Percentiles rank a stretch among this genome's conserved stretches.
phyloP scores from a whole-genome alignment of 1,140 invertebrate species.

The Pentalonia nigronervosa region DNA sequence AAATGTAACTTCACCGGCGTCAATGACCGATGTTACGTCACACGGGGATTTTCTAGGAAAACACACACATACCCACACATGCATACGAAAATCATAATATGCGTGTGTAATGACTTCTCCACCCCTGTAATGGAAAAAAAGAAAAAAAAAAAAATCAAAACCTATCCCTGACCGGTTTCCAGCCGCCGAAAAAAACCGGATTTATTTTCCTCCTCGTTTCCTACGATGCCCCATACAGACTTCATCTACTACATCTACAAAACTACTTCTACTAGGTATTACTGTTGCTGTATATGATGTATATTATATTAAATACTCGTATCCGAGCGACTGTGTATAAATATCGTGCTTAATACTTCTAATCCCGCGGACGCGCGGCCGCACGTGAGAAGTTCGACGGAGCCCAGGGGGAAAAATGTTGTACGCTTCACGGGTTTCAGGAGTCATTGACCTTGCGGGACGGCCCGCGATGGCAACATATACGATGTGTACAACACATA shows the following conservation, averaged over 20 bases:
- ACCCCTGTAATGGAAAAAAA: not conserved
- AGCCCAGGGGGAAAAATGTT: constrained; percentile 57
- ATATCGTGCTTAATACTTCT: not conserved
- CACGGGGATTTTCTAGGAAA: constrained; percentile 45
- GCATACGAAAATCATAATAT: not conserved
- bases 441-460: constrained; percentile 55
- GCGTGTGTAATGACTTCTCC: not conserved
- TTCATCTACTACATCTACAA: not conserved
- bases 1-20: constrained; percentile 47
- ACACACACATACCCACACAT: not conserved
- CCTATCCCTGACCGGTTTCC: constrained; percentile 52
- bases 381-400: constrained; percentile 23
- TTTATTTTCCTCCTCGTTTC: not conserved
- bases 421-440: constrained; percentile 57
- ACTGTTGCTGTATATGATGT: no score
- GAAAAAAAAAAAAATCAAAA: constrained; percentile 12
- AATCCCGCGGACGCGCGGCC: not conserved
- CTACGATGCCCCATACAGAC: not conserved
- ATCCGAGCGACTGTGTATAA: not conserved
- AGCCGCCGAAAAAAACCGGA: constrained; percentile 54
- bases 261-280: no score
- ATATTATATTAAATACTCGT: not conserved
- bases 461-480: constrained; percentile 36
- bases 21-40: constrained; percentile 54
- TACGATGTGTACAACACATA: not conserved